Conservation (phyloP, 2,113 vertebrate species). For the Rhagologus leucostigma region DNA sequence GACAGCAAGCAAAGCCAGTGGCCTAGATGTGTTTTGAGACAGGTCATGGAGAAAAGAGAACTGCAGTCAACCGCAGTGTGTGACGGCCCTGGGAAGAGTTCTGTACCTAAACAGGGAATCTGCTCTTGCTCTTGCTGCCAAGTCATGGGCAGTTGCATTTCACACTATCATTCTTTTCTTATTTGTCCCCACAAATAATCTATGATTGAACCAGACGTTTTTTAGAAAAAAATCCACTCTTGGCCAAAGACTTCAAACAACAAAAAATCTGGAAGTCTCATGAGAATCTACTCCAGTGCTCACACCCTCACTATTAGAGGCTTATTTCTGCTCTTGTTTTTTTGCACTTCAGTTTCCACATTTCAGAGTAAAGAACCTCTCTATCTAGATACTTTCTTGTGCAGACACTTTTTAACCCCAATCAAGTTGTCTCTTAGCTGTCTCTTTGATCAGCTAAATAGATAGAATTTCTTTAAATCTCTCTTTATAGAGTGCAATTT, state of each 20-base stretch:
- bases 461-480: neutral
- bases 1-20: neutral
- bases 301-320: neutral
- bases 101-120: neutral
- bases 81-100: neutral
- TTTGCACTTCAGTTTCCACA: neutral
- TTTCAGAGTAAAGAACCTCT: neutral
- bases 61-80: fast-evolving
- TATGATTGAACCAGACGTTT: neutral
- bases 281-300: neutral
- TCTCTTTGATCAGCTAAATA: slow-evolving; percentile 18
- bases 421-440: neutral
- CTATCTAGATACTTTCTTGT: neutral
- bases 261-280: neutral
- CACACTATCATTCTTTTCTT: neutral
- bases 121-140: neutral
- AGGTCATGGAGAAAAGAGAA: neutral
- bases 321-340: neutral
- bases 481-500: neutral
- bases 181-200: neutral
- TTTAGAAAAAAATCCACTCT: neutral
- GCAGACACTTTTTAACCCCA: neutral
- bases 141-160: neutral
- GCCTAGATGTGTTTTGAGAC: neutral
- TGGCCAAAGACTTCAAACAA: neutral